These are phyloP conservation scores for Oxystoma pomonae DNA, from an alignment of 2,888 invertebrate species.

Conservation along the genomic window DNA sequence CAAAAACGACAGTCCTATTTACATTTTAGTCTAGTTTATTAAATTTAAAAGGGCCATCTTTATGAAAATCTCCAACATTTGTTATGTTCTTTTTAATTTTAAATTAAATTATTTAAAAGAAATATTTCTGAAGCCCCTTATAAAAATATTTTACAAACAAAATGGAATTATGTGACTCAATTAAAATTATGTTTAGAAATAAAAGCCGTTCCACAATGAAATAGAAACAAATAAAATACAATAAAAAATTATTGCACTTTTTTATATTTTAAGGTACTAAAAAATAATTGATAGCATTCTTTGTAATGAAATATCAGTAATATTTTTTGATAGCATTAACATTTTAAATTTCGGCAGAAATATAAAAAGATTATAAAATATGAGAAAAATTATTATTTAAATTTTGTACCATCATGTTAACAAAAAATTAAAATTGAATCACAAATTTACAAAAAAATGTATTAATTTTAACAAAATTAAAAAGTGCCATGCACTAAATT, in stretches of 20 bases:
- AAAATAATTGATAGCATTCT: too few species aligned
- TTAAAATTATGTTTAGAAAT: too few species aligned
- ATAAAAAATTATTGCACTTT: slow-evolving; percentile 26
- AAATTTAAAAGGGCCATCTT: neutral
- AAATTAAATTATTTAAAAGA: neutral
- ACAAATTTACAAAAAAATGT: neutral
- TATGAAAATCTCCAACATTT: neutral
- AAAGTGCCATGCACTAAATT: neutral
- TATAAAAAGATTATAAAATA: too few species aligned
- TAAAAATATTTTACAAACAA: neutral
- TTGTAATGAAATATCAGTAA: too few species aligned
- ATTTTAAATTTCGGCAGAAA: too few species aligned
- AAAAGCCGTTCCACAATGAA: neutral
- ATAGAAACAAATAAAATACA: slow-evolving; percentile 23
- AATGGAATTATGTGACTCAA: neutral
- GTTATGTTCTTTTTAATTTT: neutral
- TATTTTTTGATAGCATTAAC: too few species aligned
- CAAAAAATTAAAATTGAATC: neutral
- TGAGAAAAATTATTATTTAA: too few species aligned
- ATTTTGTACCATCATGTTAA: neutral
- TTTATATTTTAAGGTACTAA: slow-evolving; percentile 18
- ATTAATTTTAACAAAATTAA: neutral
- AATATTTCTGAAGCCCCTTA: too few species aligned
- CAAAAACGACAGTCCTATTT: slow-evolving; percentile 46
- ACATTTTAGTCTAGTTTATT: slow-evolving; percentile 27